Base-by-base conservation (phyloP, 2,797 vertebrate species). In the Myoxocephalus aenaeus region DNA sequence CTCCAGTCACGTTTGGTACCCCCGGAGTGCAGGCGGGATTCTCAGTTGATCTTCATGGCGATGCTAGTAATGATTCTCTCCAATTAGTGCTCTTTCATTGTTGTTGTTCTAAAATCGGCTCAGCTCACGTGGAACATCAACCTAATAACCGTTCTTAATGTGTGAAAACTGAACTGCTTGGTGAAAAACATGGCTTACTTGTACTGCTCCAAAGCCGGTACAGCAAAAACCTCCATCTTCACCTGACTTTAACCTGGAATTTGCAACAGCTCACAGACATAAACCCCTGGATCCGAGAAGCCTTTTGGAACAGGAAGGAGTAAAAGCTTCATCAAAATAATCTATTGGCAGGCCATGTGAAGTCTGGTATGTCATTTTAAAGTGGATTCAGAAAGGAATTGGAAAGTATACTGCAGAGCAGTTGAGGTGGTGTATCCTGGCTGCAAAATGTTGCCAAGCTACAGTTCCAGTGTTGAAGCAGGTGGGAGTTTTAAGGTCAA, bases 321-420 rank as follows among this genome's bases (percentile, higher is more conserved):
- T 46, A n/a, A 75, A 77, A 67, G 5, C 34, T 3, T 42, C 40
- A 42, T 15, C 40, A 42, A 42, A 42, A 42, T 42, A 15, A 42
- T 15, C 40, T 14, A 42, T 42, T 42, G 14, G 13, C 40, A 42
- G 40, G 40, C 14, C 13, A 15, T 42, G 40, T 42, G 13, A 42
- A 42, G 40, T 42, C 40, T 15, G 40, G 13, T 14, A 42, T 42
- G 40, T 68, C 10, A 79, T 70, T 79, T 67, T 61, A 74, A 70
- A 73, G 32, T 34, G 20, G 38, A 74, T 61, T 73, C 44, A 34
- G 48, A 63, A 17, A 65, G 22, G 63, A 64, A 53, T 20, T 69
- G 54, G 27, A 38, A 79, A 29, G 18, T 48, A 9, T 48, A 48
- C 46, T 48, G 46, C 46, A 20, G 20, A 48, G 46, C 18, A 8